Evolutionary conservation across 2,113 vertebrate species (phyloP), one percentile per base, ranked within the genome.

Genomic region (Thryonomys swinderianus): DNA sequence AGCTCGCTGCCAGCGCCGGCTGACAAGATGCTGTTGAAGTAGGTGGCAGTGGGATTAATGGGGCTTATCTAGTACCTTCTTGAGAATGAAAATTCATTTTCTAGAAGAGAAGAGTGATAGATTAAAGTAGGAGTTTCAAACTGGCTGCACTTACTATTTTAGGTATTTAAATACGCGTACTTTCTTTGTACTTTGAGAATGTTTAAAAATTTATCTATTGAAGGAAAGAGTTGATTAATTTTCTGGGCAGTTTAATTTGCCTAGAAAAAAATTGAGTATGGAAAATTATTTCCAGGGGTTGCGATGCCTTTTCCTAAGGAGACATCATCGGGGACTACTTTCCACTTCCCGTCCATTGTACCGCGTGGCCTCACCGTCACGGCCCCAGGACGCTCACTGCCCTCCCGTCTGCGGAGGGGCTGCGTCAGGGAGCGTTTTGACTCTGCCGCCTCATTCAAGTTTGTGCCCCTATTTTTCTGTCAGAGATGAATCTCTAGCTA

Each of bases 161-260:
- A 64, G 64, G 16, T 89, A 53, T 27, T 55, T 42, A 82, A 71
- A 66, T 86, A 55, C 40, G 62, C 83, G 12, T 51, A 16, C 51
- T 82, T 97, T 30, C 90, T 85, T 51, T 92, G 1, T 1, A 64
- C 16, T n/a, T 96, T 34, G 93, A 99, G 99, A 99, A 53, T n/a
- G 12, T 78, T 84, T 90, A 74, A 62, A 93, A 85, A 13, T 82
- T 23, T 85, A 3, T 83, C 55, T 57, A 30, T 67, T 85, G 79
- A 82, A 87, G 3, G 23, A 42, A 20, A 88, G 73, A 93, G 48
- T 42, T 94, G 90, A 88, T 86, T 34, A 40, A 74, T 94, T 85
- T 88, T n/a, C 62, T 82, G 74, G 67, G 51, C 32, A 86, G 80
- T 82, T 89, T 94, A 73, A 45, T 86, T 93, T 78, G 66, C 34